Evolutionary conservation across 1,140 invertebrate genomes (phyloP).

Genomic region (Orussus abietinus): DNA sequence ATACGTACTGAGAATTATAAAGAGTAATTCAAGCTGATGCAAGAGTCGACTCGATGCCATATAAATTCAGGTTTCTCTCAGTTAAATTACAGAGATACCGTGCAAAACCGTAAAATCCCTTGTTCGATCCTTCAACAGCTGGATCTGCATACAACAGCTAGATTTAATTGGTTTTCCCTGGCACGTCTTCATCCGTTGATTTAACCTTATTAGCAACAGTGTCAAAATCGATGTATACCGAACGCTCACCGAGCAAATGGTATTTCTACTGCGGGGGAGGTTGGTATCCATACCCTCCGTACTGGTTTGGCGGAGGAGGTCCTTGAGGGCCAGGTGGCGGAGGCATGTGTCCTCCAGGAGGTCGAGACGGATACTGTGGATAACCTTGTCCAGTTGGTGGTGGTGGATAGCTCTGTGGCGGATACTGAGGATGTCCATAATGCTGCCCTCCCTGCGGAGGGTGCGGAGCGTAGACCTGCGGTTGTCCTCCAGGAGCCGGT

Average conservation of each 20-base stretch:
- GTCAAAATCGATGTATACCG: too few relatives aligned
- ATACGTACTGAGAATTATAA: too few relatives aligned
- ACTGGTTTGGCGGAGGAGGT: constrained; percentile 50
- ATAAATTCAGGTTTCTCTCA: too few relatives aligned
- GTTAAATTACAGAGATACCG: too few relatives aligned
- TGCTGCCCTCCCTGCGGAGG: constrained; percentile 47
- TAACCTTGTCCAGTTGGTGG: constrained; percentile 48
- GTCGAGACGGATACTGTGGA: constrained; percentile 47
- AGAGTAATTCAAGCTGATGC: too few relatives aligned
- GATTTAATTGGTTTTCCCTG: too few relatives aligned
- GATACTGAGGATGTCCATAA: constrained; percentile 51
- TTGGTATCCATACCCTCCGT: constrained; percentile 53
- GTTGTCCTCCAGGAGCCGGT: constrained; percentile 43
- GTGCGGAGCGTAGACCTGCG: constrained; percentile 47
- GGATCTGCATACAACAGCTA: too few relatives aligned
- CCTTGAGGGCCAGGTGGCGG: constrained; percentile 52
- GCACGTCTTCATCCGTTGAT: too few relatives aligned
- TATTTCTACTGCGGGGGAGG: constrained; percentile 48
- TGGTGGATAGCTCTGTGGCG: constrained; percentile 49
- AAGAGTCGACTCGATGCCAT: too few relatives aligned
- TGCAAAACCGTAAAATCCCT: too few relatives aligned
- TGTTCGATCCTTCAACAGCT: too few relatives aligned
- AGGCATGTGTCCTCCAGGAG: constrained; percentile 47
- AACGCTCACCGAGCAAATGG: neutral
- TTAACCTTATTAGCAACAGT: too few relatives aligned